Conservation (phyloP, 2,888 invertebrate genomes). For the Candidula unifasciata region DNA sequence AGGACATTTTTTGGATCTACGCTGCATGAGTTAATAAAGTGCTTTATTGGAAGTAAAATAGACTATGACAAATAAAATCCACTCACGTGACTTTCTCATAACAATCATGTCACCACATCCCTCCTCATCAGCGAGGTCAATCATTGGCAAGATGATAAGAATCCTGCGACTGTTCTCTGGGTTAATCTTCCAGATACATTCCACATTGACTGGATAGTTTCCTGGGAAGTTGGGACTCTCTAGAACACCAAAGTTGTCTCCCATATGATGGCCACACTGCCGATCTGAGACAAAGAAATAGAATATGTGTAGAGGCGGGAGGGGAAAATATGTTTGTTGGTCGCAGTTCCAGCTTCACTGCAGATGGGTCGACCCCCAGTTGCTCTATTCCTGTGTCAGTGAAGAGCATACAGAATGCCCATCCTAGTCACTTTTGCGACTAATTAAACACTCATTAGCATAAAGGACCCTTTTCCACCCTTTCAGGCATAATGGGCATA, state of each 20-base stretch:
- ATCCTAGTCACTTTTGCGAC: no score
- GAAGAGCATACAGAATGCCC: no score
- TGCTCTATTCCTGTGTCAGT: no score
- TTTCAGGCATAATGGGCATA: no score
- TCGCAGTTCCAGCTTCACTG: no score
- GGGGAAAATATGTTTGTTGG: no score
- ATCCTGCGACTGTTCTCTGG: constrained; percentile 77
- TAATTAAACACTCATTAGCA: no score
- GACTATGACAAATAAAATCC: background rate
- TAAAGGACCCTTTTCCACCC: no score
- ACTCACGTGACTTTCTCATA: constrained; percentile 77
- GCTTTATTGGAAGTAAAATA: background rate
- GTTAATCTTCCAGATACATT: constrained; percentile 78
- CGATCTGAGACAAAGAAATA: constrained; percentile 62
- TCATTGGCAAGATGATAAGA: constrained; percentile 78
- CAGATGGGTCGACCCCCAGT: no score
- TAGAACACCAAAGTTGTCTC: constrained; percentile 74
- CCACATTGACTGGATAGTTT: constrained; percentile 77
- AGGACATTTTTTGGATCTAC: no score
- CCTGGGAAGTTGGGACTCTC: constrained; percentile 79
- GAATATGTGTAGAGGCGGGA: no score
- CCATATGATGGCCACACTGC: constrained; percentile 69
- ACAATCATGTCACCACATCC: constrained; percentile 78
- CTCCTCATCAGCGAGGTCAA: constrained; percentile 74
- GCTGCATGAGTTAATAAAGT: no score